Evolutionary conservation across 1,140 invertebrate species (phyloP).

Genomic region (Meloidogyne exigua): DNA sequence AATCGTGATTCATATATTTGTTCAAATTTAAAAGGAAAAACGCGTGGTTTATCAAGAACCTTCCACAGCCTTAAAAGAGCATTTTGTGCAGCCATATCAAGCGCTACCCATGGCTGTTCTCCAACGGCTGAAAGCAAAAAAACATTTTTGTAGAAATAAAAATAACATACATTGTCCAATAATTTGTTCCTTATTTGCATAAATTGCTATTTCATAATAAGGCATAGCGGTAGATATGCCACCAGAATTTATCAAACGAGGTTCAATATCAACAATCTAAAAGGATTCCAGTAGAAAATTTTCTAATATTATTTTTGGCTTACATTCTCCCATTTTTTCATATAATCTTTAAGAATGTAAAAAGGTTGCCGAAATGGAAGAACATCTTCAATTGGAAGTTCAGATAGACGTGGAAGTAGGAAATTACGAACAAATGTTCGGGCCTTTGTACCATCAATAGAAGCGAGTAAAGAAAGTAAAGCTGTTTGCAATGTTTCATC

Average conservation of each 20-base stretch:
- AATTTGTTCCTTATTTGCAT: slow-evolving; percentile 45
- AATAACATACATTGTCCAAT: slow-evolving; percentile 50
- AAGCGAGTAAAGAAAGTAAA: slow-evolving; percentile 35
- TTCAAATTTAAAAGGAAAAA: slow-evolving; percentile 39
- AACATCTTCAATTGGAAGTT: slow-evolving; percentile 51
- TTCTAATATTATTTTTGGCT: background rate
- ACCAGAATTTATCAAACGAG: slow-evolving; percentile 44
- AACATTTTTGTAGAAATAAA: background rate
- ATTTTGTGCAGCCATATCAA: slow-evolving; percentile 58
- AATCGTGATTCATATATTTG: slow-evolving; percentile 27
- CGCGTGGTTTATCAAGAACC: slow-evolving; percentile 26
- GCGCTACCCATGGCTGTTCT: slow-evolving; percentile 52
- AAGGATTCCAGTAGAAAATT: background rate
- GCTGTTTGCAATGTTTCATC: slow-evolving; percentile 32
- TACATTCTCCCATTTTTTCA: slow-evolving; percentile 34
- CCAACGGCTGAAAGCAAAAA: slow-evolving; percentile 40
- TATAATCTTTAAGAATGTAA: slow-evolving; percentile 48
- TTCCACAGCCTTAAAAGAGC: slow-evolving; percentile 51
- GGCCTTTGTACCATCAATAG: slow-evolving; percentile 24
- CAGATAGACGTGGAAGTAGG: slow-evolving; percentile 32
- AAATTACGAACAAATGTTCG: slow-evolving; percentile 40
- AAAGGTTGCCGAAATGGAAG: slow-evolving; percentile 54
- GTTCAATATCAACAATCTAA: slow-evolving; percentile 42
- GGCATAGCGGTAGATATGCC: slow-evolving; percentile 49
- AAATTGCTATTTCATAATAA: slow-evolving; percentile 58